Evolutionary conservation across 1,140 invertebrate genomes (phyloP).

Genomic region (Drosophila guanche): DNA sequence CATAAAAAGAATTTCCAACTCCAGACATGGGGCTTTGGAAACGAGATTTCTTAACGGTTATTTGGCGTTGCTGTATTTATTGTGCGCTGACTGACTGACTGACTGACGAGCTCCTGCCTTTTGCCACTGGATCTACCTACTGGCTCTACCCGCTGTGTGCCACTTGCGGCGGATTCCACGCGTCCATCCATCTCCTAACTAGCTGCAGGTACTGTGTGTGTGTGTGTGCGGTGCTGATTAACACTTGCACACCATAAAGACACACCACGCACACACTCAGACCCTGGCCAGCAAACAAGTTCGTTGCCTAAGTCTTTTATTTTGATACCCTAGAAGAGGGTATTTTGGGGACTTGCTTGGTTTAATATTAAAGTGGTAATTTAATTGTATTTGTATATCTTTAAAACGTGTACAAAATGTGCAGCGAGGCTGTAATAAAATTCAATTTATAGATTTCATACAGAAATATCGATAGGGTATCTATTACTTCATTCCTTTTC

Average conservation of each 20-base stretch:
- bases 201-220: constrained; percentile 47
- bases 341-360: no score
- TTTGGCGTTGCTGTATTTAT: constrained; percentile 41
- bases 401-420: no score
- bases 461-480: no score
- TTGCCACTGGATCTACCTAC: constrained; percentile 7
- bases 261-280: constrained; percentile 18
- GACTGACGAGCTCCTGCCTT: constrained; percentile 18
- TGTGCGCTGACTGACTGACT: constrained; percentile 46
- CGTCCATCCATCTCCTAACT: constrained; percentile 55
- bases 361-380: no score
- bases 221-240: constrained; percentile 63
- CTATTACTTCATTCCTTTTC: no score
- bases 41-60: constrained; percentile 77
- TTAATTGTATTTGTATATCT: no score
- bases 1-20: constrained; percentile 47
- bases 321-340: constrained; percentile 34
- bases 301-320: constrained; percentile 81
- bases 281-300: constrained; percentile 60
- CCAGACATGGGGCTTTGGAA: constrained; percentile 52
- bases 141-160: constrained; percentile 35
- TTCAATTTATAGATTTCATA: no score
- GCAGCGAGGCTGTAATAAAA: no score
- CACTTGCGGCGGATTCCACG: constrained; percentile 23
- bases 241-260: constrained; percentile 47